Evolutionary conservation across 2,888 invertebrate genomes (phyloP).

Genomic region (Lamproptera curius): DNA sequence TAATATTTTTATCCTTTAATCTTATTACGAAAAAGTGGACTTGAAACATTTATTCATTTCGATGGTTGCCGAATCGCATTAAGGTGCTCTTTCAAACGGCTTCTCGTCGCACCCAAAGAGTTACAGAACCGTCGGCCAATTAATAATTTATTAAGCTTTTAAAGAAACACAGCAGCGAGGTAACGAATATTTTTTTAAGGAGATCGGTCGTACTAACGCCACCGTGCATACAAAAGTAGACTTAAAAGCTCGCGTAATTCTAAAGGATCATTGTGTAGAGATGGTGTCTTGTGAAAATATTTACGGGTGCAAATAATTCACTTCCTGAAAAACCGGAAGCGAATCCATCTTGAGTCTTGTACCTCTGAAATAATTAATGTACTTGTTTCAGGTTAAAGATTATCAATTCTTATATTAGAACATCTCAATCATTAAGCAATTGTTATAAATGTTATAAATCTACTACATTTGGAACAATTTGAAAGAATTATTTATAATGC

Average conservation of each 20-base stretch:
- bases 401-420: no score
- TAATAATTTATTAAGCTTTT: constrained; percentile 64
- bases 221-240: constrained; percentile 40
- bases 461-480: no score
- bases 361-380: no score
- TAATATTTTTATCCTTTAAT: no score
- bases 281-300: constrained; percentile 46
- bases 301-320: constrained; percentile 26
- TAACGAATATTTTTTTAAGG: constrained; percentile 46
- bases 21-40: no score
- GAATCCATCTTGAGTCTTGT: no score
- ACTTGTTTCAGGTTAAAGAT: no score
- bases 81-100: constrained; percentile 32
- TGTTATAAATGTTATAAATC: no score
- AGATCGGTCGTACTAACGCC: constrained; percentile 29
- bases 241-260: constrained; percentile 49
- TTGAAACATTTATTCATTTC: constrained; percentile 44
- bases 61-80: constrained; percentile 41
- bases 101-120: constrained; percentile 40
- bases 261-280: constrained; percentile 46
- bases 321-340: no score
- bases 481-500: no score
- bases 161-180: constrained; percentile 41
- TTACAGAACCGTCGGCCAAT: constrained; percentile 47
- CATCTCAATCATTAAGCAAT: no score